A percentile compares a stretch with the other conserved stretches of the same genome.
phyloP scores from a whole-genome alignment of 2,113 vertebrate genomes.

The Phalacrocorax pelagicus region DNA sequence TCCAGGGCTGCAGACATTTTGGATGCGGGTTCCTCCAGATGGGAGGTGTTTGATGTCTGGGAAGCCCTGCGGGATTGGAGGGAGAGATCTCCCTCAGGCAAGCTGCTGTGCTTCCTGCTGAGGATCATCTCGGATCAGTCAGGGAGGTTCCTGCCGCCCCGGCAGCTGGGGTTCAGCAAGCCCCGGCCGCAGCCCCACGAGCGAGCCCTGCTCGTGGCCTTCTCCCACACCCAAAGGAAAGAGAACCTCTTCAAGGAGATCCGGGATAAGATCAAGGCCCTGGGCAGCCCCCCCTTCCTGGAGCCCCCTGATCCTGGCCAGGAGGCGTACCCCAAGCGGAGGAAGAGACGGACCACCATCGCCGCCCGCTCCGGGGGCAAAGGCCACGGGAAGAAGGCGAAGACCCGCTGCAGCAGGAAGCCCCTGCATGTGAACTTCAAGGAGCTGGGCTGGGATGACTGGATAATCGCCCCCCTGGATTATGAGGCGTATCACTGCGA shows the following conservation, averaged over 20 bases:
- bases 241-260: slow-evolving; percentile 86
- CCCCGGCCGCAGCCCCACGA: slow-evolving; percentile 66
- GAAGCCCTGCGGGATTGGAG: slow-evolving; percentile 66
- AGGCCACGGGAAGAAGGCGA: slow-evolving; percentile 71
- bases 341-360: slow-evolving; percentile 70
- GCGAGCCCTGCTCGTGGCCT: slow-evolving; percentile 81
- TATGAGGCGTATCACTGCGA: slow-evolving; percentile 89
- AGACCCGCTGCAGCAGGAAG: slow-evolving; percentile 85
- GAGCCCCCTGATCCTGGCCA: slow-evolving; percentile 32
- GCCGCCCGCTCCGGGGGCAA: slow-evolving; percentile 55
- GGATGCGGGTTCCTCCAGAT: slow-evolving; percentile 46
- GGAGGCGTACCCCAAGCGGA: slow-evolving; percentile 40
- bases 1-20: slow-evolving; percentile 73
- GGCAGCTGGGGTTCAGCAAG: slow-evolving; percentile 72
- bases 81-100: neutral
- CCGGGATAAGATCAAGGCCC: slow-evolving; percentile 77
- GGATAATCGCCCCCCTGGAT: slow-evolving; percentile 89
- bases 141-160: slow-evolving; percentile 42
- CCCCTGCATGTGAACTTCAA: slow-evolving; percentile 88
- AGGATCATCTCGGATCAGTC: slow-evolving; percentile 66
- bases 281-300: slow-evolving; percentile 52
- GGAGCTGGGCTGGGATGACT: slow-evolving; percentile 90
- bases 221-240: slow-evolving; percentile 76
- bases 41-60: slow-evolving; percentile 86
- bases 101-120: slow-evolving; percentile 77